Evolutionary conservation across 2,888 invertebrate genomes (phyloP).

Genomic region (Phengaris arion): DNA sequence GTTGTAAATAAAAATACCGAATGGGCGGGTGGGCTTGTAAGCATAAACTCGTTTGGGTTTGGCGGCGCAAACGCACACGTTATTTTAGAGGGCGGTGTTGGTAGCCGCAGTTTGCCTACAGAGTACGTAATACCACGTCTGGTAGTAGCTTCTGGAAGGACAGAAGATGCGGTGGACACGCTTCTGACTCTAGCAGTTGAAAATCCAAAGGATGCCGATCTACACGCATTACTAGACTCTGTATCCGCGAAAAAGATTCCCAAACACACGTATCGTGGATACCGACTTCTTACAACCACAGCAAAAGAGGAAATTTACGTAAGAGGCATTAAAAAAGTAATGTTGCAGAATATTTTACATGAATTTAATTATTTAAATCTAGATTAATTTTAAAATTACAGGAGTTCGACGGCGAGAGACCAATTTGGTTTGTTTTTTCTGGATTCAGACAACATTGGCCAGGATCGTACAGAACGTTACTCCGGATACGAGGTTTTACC

Average conservation of each 20-base stretch:
- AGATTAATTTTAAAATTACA: not conserved
- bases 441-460: constrained; percentile 20
- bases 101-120: not conserved
- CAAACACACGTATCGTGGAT: not conserved
- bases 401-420: not conserved
- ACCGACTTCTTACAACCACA: not conserved
- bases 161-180: not conserved
- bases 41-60: not conserved
- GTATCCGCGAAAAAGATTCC: not conserved
- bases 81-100: not conserved
- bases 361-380: not conserved
- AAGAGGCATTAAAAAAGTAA: not conserved
- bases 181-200: not conserved
- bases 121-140: not conserved
- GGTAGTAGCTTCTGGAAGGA: not conserved
- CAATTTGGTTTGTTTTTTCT: constrained; percentile 26
- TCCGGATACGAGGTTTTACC: constrained; percentile 15
- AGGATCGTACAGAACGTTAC: constrained; percentile 1
- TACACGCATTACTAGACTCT: not conserved
- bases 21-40: constrained; percentile 8
- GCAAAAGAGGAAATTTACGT: not conserved
- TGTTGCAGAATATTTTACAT: not conserved
- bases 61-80: not conserved
- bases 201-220: not conserved
- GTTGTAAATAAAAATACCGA: constrained; percentile 2